These are phyloP conservation scores for Gila orcuttii DNA, from an alignment of 2,113 vertebrate species.

Conservation along the genomic window DNA sequence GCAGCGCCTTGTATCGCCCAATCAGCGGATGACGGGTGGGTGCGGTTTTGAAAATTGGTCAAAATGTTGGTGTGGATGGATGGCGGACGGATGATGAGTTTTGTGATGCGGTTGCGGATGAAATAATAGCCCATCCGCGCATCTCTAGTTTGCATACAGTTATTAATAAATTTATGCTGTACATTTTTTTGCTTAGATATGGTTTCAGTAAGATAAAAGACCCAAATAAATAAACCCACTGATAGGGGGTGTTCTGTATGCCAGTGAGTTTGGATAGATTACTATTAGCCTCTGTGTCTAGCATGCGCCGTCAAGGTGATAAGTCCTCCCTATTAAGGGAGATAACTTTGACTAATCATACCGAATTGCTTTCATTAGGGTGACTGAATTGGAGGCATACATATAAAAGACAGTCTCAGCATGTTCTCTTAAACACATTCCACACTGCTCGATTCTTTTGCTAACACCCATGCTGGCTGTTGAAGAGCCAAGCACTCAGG, in stretches of 20 bases:
- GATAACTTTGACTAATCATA: constrained; percentile 42
- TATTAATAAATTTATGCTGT: background rate
- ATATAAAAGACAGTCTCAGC: constrained; percentile 37
- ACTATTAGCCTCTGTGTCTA: constrained; percentile 15
- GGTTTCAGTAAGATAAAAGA: background rate
- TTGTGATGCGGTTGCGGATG: too few species aligned
- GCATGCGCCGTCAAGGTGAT: constrained; percentile 4
- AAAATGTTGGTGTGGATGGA: too few species aligned
- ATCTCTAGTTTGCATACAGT: background rate
- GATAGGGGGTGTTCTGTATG: background rate
- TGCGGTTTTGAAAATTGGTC: too few species aligned
- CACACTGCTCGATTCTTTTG: background rate
- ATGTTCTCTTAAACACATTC: constrained; percentile 14
- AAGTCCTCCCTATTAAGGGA: constrained; percentile 40
- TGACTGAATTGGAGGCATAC: constrained; percentile 19
- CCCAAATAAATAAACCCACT: background rate
- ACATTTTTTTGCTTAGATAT: background rate
- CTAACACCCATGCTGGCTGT: background rate
- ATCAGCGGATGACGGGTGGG: too few species aligned
- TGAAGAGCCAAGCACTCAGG: background rate
- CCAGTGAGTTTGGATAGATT: background rate
- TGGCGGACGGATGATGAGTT: too few species aligned
- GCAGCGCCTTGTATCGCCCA: too few species aligned
- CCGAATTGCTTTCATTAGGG: constrained; percentile 38
- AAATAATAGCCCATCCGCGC: too few species aligned